Base-by-base conservation (phyloP, 2,797 vertebrate species). In the Chelonia mydas region DNA sequence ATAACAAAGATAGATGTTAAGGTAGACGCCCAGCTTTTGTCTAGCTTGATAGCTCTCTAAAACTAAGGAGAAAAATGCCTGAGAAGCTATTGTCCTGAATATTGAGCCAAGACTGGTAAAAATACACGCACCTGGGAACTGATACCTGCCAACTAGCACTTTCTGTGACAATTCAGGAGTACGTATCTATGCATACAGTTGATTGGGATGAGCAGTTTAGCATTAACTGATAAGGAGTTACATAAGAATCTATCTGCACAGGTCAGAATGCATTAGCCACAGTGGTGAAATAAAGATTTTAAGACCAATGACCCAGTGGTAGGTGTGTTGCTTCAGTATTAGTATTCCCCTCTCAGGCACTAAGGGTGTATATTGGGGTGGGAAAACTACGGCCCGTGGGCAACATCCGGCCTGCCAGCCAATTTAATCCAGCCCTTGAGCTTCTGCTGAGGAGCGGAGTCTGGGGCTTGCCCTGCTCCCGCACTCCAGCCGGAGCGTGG, bases 1-100 rank as follows among this genome's bases (percentile, higher is more conserved):
- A 19, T 83, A 83, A 77, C 47, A 83, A 83, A 87, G 86, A 89
- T 0, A 68, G 77, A 65, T n/a, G n/a, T 2, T 91, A 94, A 96
- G 49, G 86, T 55, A 82, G 45, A 89, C 68, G 86, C 25, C 13
- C 15, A 81, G 55, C n/a, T 89, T 77, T 88, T 79, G 45, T 91
- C 77, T 74, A 31, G 59, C 51, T 55, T 82, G 37, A 77, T 50
- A 87, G 83, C 79, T 90, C 78, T 89, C 47, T 47, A 74, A 87
- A 89, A 84, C 21, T 59, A 84, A 87, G 3, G 6, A 25, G 55
- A 1, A 94, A 94, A 81, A 53, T 59, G 50, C 3, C 28, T 90
- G 92, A 74, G 41, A 91, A 90, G 55, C 25, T 77, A 54, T 85
- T 83, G 47, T 53, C 31, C 57, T 76, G 45, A 93, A 77, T 81